A percentile compares a stretch with the other conserved stretches of the same genome.
Conservation (phyloP, 2,113 vertebrate genomes). For the Sebastes schlegelii region DNA sequence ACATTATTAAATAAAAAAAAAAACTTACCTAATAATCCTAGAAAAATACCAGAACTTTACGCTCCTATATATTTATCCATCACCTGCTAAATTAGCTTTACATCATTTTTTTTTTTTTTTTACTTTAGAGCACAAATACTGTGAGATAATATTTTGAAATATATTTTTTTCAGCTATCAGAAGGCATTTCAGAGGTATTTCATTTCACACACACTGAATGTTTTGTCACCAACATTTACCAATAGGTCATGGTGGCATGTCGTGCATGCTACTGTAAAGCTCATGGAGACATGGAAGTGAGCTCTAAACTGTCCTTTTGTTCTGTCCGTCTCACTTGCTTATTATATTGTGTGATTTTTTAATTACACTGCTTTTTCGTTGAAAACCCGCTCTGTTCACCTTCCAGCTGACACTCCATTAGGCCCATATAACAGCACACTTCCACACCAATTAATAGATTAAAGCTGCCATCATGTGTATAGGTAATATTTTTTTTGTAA, state of each 20-base stretch:
- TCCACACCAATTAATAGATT: slow-evolving; percentile 45
- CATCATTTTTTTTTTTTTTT: slow-evolving; percentile 37
- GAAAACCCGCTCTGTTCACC: slow-evolving; percentile 60
- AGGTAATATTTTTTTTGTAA: slow-evolving; percentile 35
- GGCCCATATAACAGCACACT: slow-evolving; percentile 46
- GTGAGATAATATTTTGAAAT: slow-evolving; percentile 86
- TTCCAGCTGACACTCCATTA: slow-evolving; percentile 68
- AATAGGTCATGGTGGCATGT: slow-evolving; percentile 82
- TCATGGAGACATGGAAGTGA: slow-evolving; percentile 60
- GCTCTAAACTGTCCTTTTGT: slow-evolving; percentile 65
- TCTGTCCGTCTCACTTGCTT: slow-evolving; percentile 74
- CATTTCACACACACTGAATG: slow-evolving; percentile 86
- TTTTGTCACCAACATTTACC: slow-evolving; percentile 80
- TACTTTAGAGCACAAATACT: slow-evolving; percentile 70
- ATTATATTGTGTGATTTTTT: slow-evolving; percentile 73
- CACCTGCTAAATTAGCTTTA: slow-evolving; percentile 41
- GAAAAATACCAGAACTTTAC: slow-evolving; percentile 29
- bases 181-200: slow-evolving; percentile 89
- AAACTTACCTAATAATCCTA: neutral
- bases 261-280: slow-evolving; percentile 79
- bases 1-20: neutral
- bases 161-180: slow-evolving; percentile 88
- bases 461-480: slow-evolving; percentile 51
- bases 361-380: slow-evolving; percentile 64
- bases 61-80: slow-evolving; percentile 30